Base-by-base conservation (phyloP, 1,140 invertebrate genomes). In the Liolophura sinensis region DNA sequence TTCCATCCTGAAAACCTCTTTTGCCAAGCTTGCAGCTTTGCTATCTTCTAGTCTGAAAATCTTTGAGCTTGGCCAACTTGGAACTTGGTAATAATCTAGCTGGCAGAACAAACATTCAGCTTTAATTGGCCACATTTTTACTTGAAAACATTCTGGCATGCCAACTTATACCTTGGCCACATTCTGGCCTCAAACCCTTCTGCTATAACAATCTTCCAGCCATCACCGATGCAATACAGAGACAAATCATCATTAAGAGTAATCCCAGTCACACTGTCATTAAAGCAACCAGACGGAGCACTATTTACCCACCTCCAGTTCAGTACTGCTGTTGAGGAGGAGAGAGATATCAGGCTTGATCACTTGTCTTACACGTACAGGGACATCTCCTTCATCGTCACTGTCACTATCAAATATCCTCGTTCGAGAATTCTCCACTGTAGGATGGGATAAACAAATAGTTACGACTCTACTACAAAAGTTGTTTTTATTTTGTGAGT, bases 341-440 rank as follows among this genome's bases (percentile, higher is more conserved):
- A 85, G 72, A 61, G 68, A 78, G 63, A 86, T 79, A 69, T 87
- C 85, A 25, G 85, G 83, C 71, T 86, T 87, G 71, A 87, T 87
- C 25, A 87, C 71, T 72, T 83, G 79, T 68, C 84, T 72, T n/a
- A 76, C 77, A 25, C 84, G 82, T 66, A 72, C 75, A 22, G 81
- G 78, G 50, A 74, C 81, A 57, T 75, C 75, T 54, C 80, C 73
- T 0, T 76, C 73, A 64, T 83, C 75, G 50, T 78, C 72, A 24
- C 63, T 70, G 66, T 73, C 68, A n/a, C 47, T 20, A 18, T 67
- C 65, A 54, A 52, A 61, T 48, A 82, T 62, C 52, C 76, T 78
- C 46, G 77, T 80, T 65, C 81, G 56, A 14, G 80, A 78, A 3
- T 80, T 82, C 40, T 82, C 80, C 64, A 85, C 82, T 84, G 64